Evolutionary conservation across 2,797 vertebrate species (phyloP), one percentile per base, ranked within the genome.

Genomic region (Rhabdomys pumilio): DNA sequence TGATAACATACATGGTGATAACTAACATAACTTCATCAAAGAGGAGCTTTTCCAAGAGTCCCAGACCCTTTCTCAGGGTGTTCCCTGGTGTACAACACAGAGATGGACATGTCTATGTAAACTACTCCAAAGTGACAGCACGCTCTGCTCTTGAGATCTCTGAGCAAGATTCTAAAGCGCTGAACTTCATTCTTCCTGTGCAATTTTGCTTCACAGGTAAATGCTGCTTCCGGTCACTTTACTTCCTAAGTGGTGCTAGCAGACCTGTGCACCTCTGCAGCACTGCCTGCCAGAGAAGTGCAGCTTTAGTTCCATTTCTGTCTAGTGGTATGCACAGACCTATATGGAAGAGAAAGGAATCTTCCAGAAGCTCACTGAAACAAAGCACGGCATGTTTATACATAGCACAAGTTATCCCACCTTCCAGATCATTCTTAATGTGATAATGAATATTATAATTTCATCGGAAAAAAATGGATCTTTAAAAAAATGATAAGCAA

Each of bases 271-370:
- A 93, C 20, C 59, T 86, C 22, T 50, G 4, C 17, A 53, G 41
- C 59, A 83, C 87, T 92, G 89, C 83, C 93, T 96, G 73, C 29
- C 77, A 92, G 86, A 76, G 86, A 87, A 77, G 22, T 90, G 29
- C 65, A 50, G 84, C 13, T 91, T 93, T 65, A 80, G 7, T 41
- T 86, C 88, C 75, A 8, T 79, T 96, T 80, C 41, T 44, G 38
- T 94, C 53, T 95, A 89, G 92, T 80, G 61, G 38, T 85, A 29
- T 69, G 61, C 44, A 2, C 31, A 96, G 53, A 59, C 90, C 55
- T 77, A 67, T 89, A 47, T 83, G 92, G 83, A 95, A 95, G 87
- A 47, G 24, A 96, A 96, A 89, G 44, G 53, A 90, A 90, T 69
- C 72, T 94, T 9, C 76, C 22, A n/a, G 17, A 82, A 95, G 67